Percentiles rank a stretch among this genome's conserved stretches.
phyloP scores from a whole-genome alignment of 1,140 invertebrate genomes.

The Drosophila biarmipes region DNA sequence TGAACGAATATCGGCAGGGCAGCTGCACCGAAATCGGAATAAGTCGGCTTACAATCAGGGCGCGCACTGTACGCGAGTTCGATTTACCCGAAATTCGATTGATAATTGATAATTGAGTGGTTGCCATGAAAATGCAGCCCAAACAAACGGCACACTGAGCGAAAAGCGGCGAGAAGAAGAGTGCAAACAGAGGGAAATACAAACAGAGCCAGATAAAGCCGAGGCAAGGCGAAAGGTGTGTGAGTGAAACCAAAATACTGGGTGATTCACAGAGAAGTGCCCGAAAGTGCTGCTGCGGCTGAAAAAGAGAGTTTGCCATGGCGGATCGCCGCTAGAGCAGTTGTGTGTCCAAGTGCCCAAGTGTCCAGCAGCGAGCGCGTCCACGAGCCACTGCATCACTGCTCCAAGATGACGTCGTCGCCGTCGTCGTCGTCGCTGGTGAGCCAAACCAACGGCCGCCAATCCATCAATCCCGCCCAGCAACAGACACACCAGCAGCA shows the following conservation, averaged over 20 bases:
- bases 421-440: conserved; percentile 42
- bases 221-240: conserved; percentile 42
- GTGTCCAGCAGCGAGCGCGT: background rate
- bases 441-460: conserved; percentile 3
- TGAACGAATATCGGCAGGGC: conserved; percentile 32
- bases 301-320: conserved; percentile 26
- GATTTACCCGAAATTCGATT: conserved; percentile 1
- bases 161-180: background rate
- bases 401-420: conserved; percentile 50
- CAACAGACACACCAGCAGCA: conserved; percentile 74
- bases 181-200: conserved; percentile 14
- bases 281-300: conserved; percentile 22
- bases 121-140: conserved; percentile 82
- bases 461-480: conserved; percentile 57
- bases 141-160: conserved; percentile 63
- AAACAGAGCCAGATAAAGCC: conserved; percentile 10
- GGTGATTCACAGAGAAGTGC: conserved; percentile 65
- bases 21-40: conserved; percentile 39
- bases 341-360: conserved; percentile 17
- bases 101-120: conserved; percentile 41
- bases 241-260: conserved; percentile 62
- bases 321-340: conserved; percentile 41
- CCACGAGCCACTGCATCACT: conserved; percentile 43
- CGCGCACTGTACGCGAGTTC: conserved; percentile 34
- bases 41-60: conserved; percentile 19